These are phyloP conservation scores for Anas capensis DNA, from an alignment of 2,797 vertebrate genomes.

Conservation along the genomic window DNA sequence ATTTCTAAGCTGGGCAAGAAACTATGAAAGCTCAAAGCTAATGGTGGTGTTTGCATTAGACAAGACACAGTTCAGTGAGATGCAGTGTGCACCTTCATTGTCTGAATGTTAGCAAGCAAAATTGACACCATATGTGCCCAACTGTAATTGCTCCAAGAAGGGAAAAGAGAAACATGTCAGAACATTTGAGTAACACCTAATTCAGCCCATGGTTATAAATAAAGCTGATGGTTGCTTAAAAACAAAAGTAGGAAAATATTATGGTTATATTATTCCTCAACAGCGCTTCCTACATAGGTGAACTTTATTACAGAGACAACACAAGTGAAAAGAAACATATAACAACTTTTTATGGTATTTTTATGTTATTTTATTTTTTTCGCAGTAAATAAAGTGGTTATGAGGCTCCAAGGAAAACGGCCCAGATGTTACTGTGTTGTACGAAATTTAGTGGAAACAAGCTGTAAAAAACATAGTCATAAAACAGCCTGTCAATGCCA, in stretches of 20 bases:
- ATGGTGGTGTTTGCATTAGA: conserved; percentile 49
- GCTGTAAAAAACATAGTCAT: conserved; percentile 83
- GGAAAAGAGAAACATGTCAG: conserved; percentile 79
- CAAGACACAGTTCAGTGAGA: conserved; percentile 68
- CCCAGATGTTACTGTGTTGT: conserved; percentile 84
- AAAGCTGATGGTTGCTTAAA: conserved; percentile 75
- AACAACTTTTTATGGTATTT: conserved; percentile 78
- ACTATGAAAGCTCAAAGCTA: conserved; percentile 38
- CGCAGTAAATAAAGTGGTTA: conserved; percentile 84
- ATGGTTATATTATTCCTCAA: conserved; percentile 68
- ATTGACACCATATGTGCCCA: conserved; percentile 82
- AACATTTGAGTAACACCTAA: conserved; percentile 81
- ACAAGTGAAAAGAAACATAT: conserved; percentile 72
- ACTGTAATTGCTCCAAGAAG: conserved; percentile 75
- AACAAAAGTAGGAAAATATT: conserved; percentile 77
- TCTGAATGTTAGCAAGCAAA: conserved; percentile 68
- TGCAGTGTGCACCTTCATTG: conserved; percentile 55
- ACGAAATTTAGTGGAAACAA: conserved; percentile 86
- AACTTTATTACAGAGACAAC: conserved; percentile 74
- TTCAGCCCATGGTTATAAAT: conserved; percentile 80
- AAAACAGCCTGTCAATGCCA: conserved; percentile 84
- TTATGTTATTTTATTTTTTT: conserved; percentile 80
- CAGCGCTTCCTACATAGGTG: conserved; percentile 66
- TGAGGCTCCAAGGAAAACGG: conserved; percentile 81
- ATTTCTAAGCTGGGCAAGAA: not conserved